phyloP scores from a whole-genome alignment of 2,113 vertebrate species.

The Carlito syrichta region DNA sequence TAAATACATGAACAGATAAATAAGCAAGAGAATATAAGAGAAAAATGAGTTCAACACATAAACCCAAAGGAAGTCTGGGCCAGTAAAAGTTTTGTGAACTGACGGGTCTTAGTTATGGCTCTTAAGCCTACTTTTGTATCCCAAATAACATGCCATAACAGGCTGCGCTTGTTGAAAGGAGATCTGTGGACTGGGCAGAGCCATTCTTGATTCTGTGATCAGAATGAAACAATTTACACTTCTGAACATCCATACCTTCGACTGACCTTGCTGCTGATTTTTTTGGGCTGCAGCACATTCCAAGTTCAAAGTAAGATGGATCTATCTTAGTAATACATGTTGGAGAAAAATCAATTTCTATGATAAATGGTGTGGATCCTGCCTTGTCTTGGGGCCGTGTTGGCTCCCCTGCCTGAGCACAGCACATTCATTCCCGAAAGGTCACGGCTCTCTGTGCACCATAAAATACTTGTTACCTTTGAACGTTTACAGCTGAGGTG shows the following conservation, averaged over 20 bases:
- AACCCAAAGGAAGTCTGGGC: neutral
- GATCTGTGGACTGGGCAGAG: neutral
- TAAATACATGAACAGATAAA: too few relatives aligned
- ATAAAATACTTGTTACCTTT: neutral
- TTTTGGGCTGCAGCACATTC: constrained; percentile 11
- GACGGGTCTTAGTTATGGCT: neutral
- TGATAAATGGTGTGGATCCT: constrained; percentile 24
- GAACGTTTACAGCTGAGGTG: neutral
- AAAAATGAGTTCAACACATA: neutral
- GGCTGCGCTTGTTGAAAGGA: neutral
- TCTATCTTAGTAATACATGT: neutral
- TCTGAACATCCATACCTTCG: neutral
- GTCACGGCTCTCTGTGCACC: neutral
- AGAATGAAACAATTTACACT: constrained; percentile 20
- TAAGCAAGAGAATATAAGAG: too few relatives aligned
- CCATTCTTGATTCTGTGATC: constrained; percentile 19
- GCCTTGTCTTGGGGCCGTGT: neutral
- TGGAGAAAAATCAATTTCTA: constrained; percentile 22
- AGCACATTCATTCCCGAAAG: neutral
- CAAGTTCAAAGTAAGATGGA: constrained; percentile 62
- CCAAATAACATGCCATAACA: neutral
- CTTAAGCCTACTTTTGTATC: neutral
- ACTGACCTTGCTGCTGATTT: constrained; percentile 44
- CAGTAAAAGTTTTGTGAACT: constrained; percentile 4
- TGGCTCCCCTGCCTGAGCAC: neutral